phyloP scores from a whole-genome alignment of 1,140 invertebrate genomes.

The Drosophila malerkotliana region DNA sequence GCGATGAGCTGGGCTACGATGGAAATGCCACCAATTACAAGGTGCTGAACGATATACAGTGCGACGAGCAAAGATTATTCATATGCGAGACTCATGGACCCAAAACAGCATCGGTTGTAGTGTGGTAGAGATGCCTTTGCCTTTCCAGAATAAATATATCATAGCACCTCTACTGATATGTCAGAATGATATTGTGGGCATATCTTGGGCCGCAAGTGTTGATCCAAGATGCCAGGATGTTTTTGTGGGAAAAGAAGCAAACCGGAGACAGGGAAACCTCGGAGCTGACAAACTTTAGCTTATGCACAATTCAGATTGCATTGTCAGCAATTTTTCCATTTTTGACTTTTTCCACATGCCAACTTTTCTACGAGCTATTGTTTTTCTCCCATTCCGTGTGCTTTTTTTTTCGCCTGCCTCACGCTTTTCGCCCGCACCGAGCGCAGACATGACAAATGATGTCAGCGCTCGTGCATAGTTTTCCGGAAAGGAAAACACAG shows the following conservation, averaged over 20 bases:
- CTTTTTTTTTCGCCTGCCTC: slow-evolving; percentile 1
- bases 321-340: slow-evolving; percentile 70
- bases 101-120: slow-evolving; percentile 1
- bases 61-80: slow-evolving; percentile 19
- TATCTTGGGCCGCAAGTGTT: slow-evolving; percentile 45
- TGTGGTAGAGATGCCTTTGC: slow-evolving; percentile 2
- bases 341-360: slow-evolving; percentile 69
- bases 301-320: slow-evolving; percentile 68
- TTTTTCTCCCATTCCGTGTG: slow-evolving; percentile 45
- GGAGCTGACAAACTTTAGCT: slow-evolving; percentile 57
- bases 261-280: slow-evolving; percentile 1
- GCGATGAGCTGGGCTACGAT: slow-evolving; percentile 12
- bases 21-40: background rate
- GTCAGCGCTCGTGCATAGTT: slow-evolving; percentile 63
- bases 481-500: slow-evolving; percentile 40
- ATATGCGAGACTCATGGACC: slow-evolving; percentile 81
- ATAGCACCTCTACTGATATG: slow-evolving; percentile 39
- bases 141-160: slow-evolving; percentile 8
- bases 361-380: slow-evolving; percentile 69
- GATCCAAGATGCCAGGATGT: slow-evolving; percentile 35
- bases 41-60: slow-evolving; percentile 16
- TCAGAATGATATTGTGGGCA: slow-evolving; percentile 34
- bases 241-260: slow-evolving; percentile 4
- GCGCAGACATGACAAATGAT: slow-evolving; percentile 71
- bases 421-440: slow-evolving; percentile 32